A percentile compares a stretch with the other conserved stretches of the same genome.
phyloP scores from a whole-genome alignment of 2,797 vertebrate species.

The Sciurus vulgaris region DNA sequence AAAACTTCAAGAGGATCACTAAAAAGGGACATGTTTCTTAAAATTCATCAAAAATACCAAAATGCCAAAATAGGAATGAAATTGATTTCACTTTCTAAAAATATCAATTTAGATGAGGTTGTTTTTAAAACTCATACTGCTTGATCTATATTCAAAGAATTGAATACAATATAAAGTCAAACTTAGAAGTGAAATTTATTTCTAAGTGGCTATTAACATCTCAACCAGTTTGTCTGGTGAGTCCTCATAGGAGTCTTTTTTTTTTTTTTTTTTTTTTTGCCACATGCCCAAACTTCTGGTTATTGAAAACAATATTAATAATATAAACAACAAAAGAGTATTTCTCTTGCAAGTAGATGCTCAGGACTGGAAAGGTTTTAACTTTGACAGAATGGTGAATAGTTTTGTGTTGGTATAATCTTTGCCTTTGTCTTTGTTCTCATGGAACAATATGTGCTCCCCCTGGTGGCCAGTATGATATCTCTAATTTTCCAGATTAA shows the following conservation, averaged over 20 bases:
- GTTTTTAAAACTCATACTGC: background rate
- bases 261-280: constrained; percentile 60
- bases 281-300: background rate
- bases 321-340: background rate
- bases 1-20: background rate
- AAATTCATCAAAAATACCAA: constrained; percentile 31
- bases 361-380: background rate
- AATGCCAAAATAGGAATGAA: constrained; percentile 17
- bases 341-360: background rate
- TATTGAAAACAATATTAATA: background rate
- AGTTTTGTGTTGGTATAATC: background rate
- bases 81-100: constrained; percentile 55
- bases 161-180: background rate
- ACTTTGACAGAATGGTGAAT: background rate
- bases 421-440: constrained; percentile 45
- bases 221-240: constrained; percentile 8
- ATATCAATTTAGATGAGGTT: background rate
- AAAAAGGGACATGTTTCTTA: background rate
- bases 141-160: constrained; percentile 21
- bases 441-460: constrained; percentile 77
- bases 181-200: constrained; percentile 44
- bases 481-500: background rate
- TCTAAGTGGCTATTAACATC: constrained; percentile 17
- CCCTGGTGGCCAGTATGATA: constrained; percentile 78
- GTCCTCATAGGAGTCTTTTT: background rate